These are phyloP conservation scores for Molanna angustata DNA, from an alignment of 2,888 invertebrate species.

Conservation along the genomic window DNA sequence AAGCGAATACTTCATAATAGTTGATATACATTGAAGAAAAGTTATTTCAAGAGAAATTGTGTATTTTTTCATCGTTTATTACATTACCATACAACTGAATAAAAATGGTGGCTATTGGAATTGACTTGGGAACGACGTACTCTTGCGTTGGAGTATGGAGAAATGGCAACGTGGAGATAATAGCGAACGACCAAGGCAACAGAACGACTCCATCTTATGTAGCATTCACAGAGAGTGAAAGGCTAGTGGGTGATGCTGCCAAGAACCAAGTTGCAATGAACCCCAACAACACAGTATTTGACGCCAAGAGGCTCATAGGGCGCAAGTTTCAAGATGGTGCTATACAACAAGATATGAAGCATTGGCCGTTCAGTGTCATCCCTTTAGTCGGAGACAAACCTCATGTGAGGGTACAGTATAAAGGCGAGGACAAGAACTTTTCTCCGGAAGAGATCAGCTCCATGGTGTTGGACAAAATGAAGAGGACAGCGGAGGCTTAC, in stretches of 20 bases:
- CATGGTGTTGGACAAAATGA: constrained; percentile 62
- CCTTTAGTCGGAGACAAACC: constrained; percentile 65
- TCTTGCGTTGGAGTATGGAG: constrained; percentile 86
- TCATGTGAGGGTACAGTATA: constrained; percentile 65
- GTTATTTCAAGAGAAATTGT: no score
- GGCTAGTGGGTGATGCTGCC: constrained; percentile 83
- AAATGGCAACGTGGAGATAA: constrained; percentile 77
- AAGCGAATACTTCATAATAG: no score
- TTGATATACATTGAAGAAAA: no score
- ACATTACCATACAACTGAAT: constrained; percentile 2
- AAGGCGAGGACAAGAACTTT: constrained; percentile 62
- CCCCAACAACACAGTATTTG: constrained; percentile 71
- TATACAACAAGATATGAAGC: constrained; percentile 76
- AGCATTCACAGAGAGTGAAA: constrained; percentile 80
- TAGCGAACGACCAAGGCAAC: constrained; percentile 88
- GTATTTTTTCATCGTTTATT: no score
- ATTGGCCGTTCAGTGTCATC: constrained; percentile 76
- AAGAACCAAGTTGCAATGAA: constrained; percentile 81
- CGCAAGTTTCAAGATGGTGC: constrained; percentile 72
- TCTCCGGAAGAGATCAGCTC: constrained; percentile 70
- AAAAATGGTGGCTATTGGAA: constrained; percentile 60
- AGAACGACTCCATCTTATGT: constrained; percentile 86
- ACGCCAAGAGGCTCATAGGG: constrained; percentile 76
- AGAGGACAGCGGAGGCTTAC: constrained; percentile 71
- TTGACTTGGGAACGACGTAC: constrained; percentile 86